Evolutionary conservation across 2,113 vertebrate genomes (phyloP), one percentile per base, ranked within the genome.

Genomic region (Daubentonia madagascariensis): DNA sequence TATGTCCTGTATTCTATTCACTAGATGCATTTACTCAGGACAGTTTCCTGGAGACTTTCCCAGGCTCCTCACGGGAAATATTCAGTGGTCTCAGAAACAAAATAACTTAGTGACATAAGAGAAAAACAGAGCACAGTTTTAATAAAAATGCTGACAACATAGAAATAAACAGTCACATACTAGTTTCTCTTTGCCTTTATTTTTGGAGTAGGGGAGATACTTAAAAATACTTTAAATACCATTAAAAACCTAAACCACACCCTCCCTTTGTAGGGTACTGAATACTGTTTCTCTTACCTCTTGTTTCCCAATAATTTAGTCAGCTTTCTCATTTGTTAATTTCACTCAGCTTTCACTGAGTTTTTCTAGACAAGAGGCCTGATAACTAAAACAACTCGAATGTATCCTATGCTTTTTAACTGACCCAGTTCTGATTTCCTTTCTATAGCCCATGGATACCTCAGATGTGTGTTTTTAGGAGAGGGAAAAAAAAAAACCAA

Each of bases 321-420:
- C 86, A 63, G 52, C 72, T 93, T 95, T 79, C 79, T 59, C 79
- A 16, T 25, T 73, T 94, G 54, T 96, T 98, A 45, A 95, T 98
- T 95, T 87, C 78, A 35, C 65, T 88, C 9, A 2, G 7, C 90
- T 76, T 87, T 86, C 59, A 23, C 28, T 4, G 52, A 91, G 32
- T 80, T 68, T 91, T 89, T 96, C 13, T 43, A 93, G 48, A 67
- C 37, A 37, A 84, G 75, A 92, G 89, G 35, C 30, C 23, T 78
- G 80, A 79, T 89, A 59, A 83, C 63, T 61, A 28, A 75, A 95
- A 67, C 14, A 50, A 17, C 25, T 72, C 52, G 40, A 85, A 6
- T 61, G 5, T 32, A 23, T 78, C 48, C 43, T 45, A 5, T 94
- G 45, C 20, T 78, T 94, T 84, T 80, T 78, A 79, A 40, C 67